Conservation (phyloP, 2,888 invertebrate genomes). For the Eudemis profundana region DNA sequence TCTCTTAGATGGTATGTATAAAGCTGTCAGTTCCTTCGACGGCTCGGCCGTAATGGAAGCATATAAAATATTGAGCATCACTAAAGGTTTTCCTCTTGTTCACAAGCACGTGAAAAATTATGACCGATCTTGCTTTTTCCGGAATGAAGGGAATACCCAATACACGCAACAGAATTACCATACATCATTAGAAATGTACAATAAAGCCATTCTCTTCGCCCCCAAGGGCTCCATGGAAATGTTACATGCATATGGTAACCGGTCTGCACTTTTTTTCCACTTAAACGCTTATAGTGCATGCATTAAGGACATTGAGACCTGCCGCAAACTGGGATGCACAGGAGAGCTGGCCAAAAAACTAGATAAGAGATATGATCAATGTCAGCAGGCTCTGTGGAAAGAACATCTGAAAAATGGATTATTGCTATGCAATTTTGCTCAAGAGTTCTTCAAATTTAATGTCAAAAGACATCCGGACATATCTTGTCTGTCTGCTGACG, state of each 20-base stretch:
- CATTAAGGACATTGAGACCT: conserved; percentile 46
- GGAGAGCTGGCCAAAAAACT: conserved; percentile 40
- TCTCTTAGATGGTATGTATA: conserved; percentile 21
- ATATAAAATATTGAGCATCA: conserved; percentile 12
- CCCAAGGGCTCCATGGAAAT: conserved; percentile 46
- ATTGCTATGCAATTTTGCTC: conserved; percentile 4
- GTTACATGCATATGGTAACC: conserved; percentile 47
- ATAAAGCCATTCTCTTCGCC: conserved; percentile 47
- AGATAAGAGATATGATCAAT: conserved; percentile 38
- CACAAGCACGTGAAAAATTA: conserved; percentile 4
- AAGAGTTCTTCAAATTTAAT: conserved; percentile 38
- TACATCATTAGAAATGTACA: conserved; percentile 45
- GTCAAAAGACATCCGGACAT: conserved; percentile 33
- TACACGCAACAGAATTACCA: conserved; percentile 33
- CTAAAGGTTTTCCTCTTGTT: neutral
- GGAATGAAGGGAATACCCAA: conserved; percentile 33
- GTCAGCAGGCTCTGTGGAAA: conserved; percentile 27
- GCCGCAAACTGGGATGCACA: conserved; percentile 44
- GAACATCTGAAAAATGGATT: conserved; percentile 23
- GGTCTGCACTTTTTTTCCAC: conserved; percentile 46
- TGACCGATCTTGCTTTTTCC: neutral
- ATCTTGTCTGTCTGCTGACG: conserved; percentile 36
- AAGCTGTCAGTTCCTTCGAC: conserved; percentile 22
- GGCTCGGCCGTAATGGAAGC: conserved; percentile 24
- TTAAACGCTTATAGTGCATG: conserved; percentile 42